Percentiles rank a stretch among this genome's conserved stretches.
Conservation (phyloP, 2,113 vertebrate genomes). For the Sterrhoptilus dennistouni region DNA sequence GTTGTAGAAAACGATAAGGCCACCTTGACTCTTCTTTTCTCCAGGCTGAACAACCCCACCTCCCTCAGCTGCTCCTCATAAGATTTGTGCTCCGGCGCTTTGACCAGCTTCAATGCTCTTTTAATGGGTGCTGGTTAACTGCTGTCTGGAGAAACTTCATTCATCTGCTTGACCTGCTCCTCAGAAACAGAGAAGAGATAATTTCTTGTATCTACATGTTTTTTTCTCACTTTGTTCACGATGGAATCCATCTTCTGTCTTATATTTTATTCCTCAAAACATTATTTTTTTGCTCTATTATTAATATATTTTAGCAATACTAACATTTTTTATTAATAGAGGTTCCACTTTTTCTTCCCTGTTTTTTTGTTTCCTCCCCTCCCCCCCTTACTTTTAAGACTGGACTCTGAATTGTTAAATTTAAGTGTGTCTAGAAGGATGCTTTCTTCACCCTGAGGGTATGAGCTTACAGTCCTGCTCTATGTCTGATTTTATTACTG, state of each 20-base stretch:
- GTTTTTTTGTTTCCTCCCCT: not conserved
- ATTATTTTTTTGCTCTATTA: not conserved
- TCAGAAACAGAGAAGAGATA: not conserved
- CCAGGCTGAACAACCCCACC: not conserved
- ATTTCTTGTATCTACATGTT: not conserved
- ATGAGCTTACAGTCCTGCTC: not conserved
- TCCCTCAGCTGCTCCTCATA: not conserved
- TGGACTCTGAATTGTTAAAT: not conserved
- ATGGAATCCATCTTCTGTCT: not conserved
- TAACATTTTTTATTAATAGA: not conserved
- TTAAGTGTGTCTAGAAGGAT: not conserved
- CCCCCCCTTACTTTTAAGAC: not conserved
- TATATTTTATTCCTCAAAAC: not conserved
- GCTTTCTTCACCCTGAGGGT: not conserved
- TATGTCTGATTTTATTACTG: not conserved
- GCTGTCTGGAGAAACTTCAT: not conserved
- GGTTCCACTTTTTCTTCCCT: not conserved
- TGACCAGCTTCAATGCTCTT: not conserved
- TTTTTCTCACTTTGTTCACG: not conserved
- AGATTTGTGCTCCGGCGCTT: not conserved
- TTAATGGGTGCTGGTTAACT: not conserved
- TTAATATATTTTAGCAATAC: not conserved
- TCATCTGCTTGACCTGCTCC: not conserved
- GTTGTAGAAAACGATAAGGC: not conserved
- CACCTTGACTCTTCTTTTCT: not conserved